phyloP scores from a whole-genome alignment of 2,113 vertebrate genomes.

The Hypocryptadius cinnamomeus region DNA sequence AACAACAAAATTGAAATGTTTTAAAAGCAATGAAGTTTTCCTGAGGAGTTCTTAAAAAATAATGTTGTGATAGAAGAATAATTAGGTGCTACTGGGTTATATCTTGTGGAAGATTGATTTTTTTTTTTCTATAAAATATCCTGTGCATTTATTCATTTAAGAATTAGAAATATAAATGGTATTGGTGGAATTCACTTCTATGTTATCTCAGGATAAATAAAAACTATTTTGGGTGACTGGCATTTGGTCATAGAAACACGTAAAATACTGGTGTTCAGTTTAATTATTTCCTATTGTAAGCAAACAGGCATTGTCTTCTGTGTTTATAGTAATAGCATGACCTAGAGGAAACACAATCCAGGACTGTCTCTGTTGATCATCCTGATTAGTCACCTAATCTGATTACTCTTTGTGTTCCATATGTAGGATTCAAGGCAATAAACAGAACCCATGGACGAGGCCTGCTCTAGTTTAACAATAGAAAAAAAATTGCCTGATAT shows the following conservation, averaged over 20 bases:
- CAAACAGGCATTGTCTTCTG: not conserved
- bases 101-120: not conserved
- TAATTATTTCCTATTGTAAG: slow-evolving; percentile 2
- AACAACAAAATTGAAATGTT: not conserved
- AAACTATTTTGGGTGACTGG: not conserved
- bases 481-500: not conserved
- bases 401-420: slow-evolving; percentile 70
- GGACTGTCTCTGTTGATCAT: slow-evolving; percentile 26
- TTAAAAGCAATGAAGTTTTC: not conserved
- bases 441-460: not conserved
- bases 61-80: not conserved
- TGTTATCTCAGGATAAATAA: not conserved
- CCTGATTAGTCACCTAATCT: slow-evolving; percentile 74
- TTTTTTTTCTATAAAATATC: not conserved
- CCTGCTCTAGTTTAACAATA: slow-evolving; percentile 15
- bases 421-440: slow-evolving; percentile 62
- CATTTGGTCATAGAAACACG: not conserved
- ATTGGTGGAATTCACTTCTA: not conserved
- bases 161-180: not conserved
- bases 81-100: not conserved
- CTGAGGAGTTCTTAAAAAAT: not conserved
- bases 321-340: slow-evolving; percentile 37
- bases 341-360: slow-evolving; percentile 34
- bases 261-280: not conserved
- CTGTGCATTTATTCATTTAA: not conserved